Evolutionary conservation across 2,888 invertebrate species (phyloP).

Genomic region (Eristalinus aeneus): DNA sequence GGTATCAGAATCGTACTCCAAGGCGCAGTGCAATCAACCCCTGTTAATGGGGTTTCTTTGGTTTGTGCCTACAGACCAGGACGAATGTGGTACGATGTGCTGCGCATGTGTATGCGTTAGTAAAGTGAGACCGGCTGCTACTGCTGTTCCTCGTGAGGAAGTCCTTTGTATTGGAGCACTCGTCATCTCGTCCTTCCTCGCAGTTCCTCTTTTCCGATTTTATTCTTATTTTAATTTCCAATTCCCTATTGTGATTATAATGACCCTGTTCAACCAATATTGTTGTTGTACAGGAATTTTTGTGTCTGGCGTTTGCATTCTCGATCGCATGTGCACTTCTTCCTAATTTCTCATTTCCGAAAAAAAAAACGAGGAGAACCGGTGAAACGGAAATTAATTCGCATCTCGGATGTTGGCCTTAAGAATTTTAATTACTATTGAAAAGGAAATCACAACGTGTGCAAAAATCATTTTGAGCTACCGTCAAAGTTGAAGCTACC

Average conservation of each 20-base stretch:
- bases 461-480: not conserved
- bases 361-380: slow-evolving; percentile 18
- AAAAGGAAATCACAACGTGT: not conserved
- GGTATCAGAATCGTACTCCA: slow-evolving; percentile 33
- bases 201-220: slow-evolving; percentile 14
- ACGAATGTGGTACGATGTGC: not conserved
- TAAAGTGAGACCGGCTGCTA: slow-evolving; percentile 63
- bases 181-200: slow-evolving; percentile 35
- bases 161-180: slow-evolving; percentile 62
- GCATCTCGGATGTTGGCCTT: slow-evolving; percentile 44
- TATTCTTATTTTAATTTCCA: slow-evolving; percentile 61
- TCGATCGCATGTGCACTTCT: slow-evolving; percentile 62
- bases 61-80: slow-evolving; percentile 51
- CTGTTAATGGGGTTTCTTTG: slow-evolving; percentile 53
- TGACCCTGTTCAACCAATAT: slow-evolving; percentile 37
- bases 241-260: slow-evolving; percentile 64
- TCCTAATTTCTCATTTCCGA: slow-evolving; percentile 64
- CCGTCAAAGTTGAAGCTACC: not conserved
- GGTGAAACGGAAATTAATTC: slow-evolving; percentile 67
- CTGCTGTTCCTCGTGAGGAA: slow-evolving; percentile 53
- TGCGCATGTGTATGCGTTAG: not conserved
- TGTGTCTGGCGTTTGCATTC: slow-evolving; percentile 65
- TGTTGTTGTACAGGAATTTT: slow-evolving; percentile 16
- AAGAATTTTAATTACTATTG: slow-evolving; percentile 56
- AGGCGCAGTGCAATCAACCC: slow-evolving; percentile 68